Conservation (phyloP, 2,888 invertebrate species). For the Polia nebulosa region DNA sequence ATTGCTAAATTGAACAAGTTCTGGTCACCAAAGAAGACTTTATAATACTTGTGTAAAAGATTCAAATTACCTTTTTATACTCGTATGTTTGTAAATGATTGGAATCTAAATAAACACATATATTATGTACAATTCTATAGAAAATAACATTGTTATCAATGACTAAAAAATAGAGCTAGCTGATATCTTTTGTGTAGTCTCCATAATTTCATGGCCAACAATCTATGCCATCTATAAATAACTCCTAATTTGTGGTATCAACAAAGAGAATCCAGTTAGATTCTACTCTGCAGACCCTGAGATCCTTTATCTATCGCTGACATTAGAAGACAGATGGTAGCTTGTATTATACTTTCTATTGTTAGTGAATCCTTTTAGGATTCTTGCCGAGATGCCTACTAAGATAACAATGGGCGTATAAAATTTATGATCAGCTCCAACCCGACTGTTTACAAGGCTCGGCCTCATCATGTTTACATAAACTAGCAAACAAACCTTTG, state of each 20-base stretch:
- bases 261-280: slow-evolving; percentile 61
- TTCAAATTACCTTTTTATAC: slow-evolving; percentile 1
- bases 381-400: slow-evolving; percentile 58
- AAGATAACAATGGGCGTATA: slow-evolving; percentile 62
- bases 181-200: neutral
- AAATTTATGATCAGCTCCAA: slow-evolving; percentile 60
- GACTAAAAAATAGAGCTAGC: neutral
- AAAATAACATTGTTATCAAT: slow-evolving; percentile 7
- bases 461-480: slow-evolving; percentile 42
- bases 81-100: neutral
- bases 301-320: slow-evolving; percentile 67
- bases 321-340: slow-evolving; percentile 70
- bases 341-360: slow-evolving; percentile 69
- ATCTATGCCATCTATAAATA: slow-evolving; percentile 46
- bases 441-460: slow-evolving; percentile 33
- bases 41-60: slow-evolving; percentile 5
- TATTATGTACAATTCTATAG: neutral
- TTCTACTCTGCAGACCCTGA: slow-evolving; percentile 51
- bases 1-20: neutral
- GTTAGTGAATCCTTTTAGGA: slow-evolving; percentile 71
- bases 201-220: slow-evolving; percentile 30
- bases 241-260: slow-evolving; percentile 52
- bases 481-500: slow-evolving; percentile 25
- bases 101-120: neutral
- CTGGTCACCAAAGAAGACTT: slow-evolving; percentile 10